Base-by-base conservation (phyloP, 2,797 vertebrate species). In the Spheniscus humboldti region DNA sequence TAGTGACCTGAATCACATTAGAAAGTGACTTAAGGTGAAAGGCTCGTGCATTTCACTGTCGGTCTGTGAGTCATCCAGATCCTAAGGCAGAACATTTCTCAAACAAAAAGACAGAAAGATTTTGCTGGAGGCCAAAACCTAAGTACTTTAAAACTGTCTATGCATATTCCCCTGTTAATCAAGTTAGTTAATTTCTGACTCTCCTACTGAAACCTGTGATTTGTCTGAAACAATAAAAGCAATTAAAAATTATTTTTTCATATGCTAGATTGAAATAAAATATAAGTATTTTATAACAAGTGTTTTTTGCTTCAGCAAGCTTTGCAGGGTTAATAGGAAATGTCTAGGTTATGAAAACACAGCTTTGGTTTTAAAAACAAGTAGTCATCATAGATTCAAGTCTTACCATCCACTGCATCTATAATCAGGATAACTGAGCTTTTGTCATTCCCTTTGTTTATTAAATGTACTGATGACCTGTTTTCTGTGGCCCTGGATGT, bases 121-220 rank as follows among this genome's bases (percentile, higher is more conserved):
- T 86, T 84, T 93, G 47, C 78, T 78, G 28, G 15, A 91, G 72
- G 67, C 56, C 23, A 72, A 94, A 91, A 60, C 14, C 7, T 13
- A 80, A 79, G 59, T 62, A 78, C 33, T 71, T 88, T 50, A 64
- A 94, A 85, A 74, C 23, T 37, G 19, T 66, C 74, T 60, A 10
- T 22, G 52, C 28, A 20, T 66, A 84, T 82, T 86, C 86, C 59
- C 52, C 41, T 94, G 28, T 68, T 94, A 91, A 90, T 90, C 35
- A 78, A 48, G 41, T 59, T 94, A 94, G 95, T 91, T 95, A 92
- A 94, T 95, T 92, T 89, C 78, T 81, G 22, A 64, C 45, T 86
- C 18, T 92, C 22, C 68, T 85, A 88, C 45, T 92, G 52, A 75
- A 62, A 81, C 8, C 12, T 62, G 10, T 15, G 10, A 86, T 76